phyloP scores from a whole-genome alignment of 2,113 vertebrate genomes.

The Macaca mulatta region DNA sequence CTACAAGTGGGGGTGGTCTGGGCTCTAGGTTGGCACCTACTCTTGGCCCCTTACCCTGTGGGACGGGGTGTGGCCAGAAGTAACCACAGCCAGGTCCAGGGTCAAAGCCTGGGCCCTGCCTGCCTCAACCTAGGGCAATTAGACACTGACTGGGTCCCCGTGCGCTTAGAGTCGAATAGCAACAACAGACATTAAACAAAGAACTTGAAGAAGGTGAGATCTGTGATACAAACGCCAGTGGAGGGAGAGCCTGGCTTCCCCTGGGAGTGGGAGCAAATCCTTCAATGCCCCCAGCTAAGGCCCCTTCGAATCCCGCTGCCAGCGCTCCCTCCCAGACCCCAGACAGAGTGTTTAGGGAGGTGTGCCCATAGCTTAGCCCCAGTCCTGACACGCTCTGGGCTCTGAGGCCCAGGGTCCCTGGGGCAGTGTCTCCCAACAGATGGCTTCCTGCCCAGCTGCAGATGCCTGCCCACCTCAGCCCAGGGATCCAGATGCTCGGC shows the following conservation, averaged over 20 bases:
- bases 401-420: not conserved
- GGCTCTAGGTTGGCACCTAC: not conserved
- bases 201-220: not conserved
- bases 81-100: not conserved
- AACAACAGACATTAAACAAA: not conserved
- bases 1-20: not conserved
- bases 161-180: fast-evolving
- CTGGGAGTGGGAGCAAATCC: not conserved
- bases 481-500: not conserved
- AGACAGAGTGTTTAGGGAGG: not conserved
- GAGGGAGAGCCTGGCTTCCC: not conserved
- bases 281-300: not conserved
- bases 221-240: not conserved
- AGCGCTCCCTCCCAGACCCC: not conserved
- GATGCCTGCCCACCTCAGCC: not conserved
- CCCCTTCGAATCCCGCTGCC: not conserved
- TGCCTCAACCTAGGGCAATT: not conserved
- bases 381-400: not conserved
- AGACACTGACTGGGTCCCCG: not conserved
- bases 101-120: not conserved
- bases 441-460: too few species aligned
- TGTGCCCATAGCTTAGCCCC: not conserved
- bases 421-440: not conserved
- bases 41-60: not conserved
- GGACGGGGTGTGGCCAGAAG: not conserved